A percentile compares a stretch with the other conserved stretches of the same genome.
These are phyloP conservation scores for Aphrophora alni DNA, from an alignment of 2,888 invertebrate genomes.

Conservation along the genomic window DNA sequence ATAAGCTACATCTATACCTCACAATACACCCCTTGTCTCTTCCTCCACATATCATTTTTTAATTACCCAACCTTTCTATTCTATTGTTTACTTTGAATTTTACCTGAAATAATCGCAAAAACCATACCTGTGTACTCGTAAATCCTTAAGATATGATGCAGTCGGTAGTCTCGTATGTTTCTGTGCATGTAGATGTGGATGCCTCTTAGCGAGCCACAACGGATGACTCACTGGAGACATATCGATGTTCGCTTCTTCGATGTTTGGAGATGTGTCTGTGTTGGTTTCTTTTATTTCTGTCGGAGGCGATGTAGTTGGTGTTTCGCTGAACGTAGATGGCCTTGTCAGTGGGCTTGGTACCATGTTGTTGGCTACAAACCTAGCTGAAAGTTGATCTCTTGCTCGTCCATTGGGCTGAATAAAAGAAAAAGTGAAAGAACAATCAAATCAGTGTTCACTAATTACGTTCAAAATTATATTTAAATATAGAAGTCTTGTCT, in stretches of 20 bases:
- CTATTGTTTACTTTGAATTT: no score
- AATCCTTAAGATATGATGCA: slow-evolving; percentile 75
- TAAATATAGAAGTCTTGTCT: no score
- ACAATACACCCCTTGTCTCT: no score
- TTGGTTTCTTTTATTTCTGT: not conserved
- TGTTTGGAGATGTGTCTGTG: not conserved
- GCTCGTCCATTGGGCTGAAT: slow-evolving; percentile 17
- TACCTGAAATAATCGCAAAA: no score
- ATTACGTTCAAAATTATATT: no score
- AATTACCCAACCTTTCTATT: no score
- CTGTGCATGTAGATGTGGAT: not conserved
- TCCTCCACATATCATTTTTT: no score
- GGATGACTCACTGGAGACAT: slow-evolving; percentile 22
- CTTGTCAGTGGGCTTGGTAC: slow-evolving; percentile 3
- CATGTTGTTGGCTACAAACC: slow-evolving; percentile 27
- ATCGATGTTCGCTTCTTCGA: not conserved
- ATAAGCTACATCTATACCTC: no score
- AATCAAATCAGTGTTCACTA: not conserved
- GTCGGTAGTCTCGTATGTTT: slow-evolving; percentile 58
- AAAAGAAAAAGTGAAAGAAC: no score
- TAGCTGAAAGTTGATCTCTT: slow-evolving; percentile 30
- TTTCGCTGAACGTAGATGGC: not conserved
- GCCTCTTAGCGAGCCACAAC: not conserved
- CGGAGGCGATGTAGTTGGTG: not conserved
- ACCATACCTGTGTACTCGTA: slow-evolving; percentile 66